phyloP scores from a whole-genome alignment of 2,888 invertebrate species.

The Cheilosia pagana region DNA sequence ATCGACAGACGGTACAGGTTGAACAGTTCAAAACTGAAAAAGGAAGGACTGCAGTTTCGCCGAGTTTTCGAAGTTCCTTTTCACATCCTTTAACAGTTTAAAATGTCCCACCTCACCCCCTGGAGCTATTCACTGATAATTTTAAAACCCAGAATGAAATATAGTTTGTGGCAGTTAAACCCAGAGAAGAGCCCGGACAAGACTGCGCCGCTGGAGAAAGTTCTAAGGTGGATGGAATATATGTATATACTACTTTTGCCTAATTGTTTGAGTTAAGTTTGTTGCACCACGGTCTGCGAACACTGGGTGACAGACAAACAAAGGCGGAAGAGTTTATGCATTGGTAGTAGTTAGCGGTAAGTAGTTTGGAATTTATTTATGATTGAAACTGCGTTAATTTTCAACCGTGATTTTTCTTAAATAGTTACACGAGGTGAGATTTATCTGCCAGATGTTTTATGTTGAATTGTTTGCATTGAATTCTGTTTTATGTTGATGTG shows the following conservation, averaged over 20 bases:
- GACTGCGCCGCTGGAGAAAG: conserved; percentile 30
- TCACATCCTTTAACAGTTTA: conserved; percentile 60
- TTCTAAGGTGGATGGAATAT: conserved; percentile 29
- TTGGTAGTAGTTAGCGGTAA: conserved; percentile 13
- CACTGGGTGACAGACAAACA: conserved; percentile 27
- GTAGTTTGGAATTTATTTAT: conserved; percentile 44
- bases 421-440: no score
- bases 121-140: conserved; percentile 58
- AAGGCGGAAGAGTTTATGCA: conserved; percentile 3
- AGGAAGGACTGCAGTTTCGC: conserved; percentile 2
- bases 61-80: conserved; percentile 63
- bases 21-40: conserved; percentile 25
- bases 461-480: background rate
- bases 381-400: conserved; percentile 46
- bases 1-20: conserved; percentile 40
- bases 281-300: conserved; percentile 31
- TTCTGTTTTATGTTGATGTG: background rate
- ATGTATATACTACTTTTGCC: conserved; percentile 37
- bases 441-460: no score
- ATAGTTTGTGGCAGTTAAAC: conserved; percentile 56
- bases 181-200: conserved; percentile 14
- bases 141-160: conserved; percentile 58
- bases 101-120: conserved; percentile 33
- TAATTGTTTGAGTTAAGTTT: conserved; percentile 64
- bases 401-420: conserved; percentile 35